Base-by-base conservation (phyloP, 2,888 invertebrate species). In the Melinaea menophilus region DNA sequence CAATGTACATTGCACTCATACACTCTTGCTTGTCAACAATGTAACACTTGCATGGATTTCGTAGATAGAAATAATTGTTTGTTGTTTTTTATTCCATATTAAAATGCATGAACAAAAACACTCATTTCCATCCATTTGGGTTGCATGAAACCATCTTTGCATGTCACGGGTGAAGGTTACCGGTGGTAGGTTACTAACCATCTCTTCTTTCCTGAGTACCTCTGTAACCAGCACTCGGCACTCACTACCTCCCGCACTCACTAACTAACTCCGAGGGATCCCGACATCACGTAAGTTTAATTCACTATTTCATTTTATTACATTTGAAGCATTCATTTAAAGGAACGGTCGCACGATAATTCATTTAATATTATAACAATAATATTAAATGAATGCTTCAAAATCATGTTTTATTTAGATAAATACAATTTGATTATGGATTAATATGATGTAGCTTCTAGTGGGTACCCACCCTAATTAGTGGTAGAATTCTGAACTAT, bases 121-220 rank as follows among this genome's bases (percentile, higher is more conserved):
- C 3, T 9, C n/a, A 41, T 46, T 7, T 12, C 11, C 57, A 57
- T 31, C 22, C 33, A 54, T 22, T 22, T 22, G 22, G 22, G 54
- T 56, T 47, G 61, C 56, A 46, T 37, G 57, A 13, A 41, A 5
- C 31, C 33, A 55, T 12, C 31, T 4, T 5, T 7, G 37, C 46
- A 48, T 13, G 34, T 37, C 58, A 64, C 62, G 55, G 78, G 79
- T 81, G 78, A 69, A 69, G 82, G 82, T 80, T 79, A 80, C 79
- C 66, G 87, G 86, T 85, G 84, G 73, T 72, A 81, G 79, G 72
- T 51, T 73, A 88, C 87, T 90, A 90, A 90, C 87, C 82, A 80
- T 79, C 72, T 80, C 63, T 82, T 87, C 79, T 86, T 80, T 88
- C 85, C 79, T 81, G 88, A 90, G 90, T 76, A 79, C 72, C 74